phyloP scores from a whole-genome alignment of 2,888 invertebrate genomes.

The Cheilosia urbana region DNA sequence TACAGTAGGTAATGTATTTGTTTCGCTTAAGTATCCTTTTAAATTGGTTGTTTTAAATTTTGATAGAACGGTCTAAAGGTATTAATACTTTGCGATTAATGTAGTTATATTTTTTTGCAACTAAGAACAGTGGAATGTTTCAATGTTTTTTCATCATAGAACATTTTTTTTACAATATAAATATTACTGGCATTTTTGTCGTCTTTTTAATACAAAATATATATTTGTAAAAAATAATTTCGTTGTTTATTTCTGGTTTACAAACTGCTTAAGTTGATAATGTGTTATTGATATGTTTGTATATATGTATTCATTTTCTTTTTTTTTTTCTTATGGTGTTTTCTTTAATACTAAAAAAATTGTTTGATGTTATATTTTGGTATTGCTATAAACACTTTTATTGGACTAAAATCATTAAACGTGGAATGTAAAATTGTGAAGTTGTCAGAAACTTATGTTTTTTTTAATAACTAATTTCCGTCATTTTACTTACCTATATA shows the following conservation, averaged over 20 bases:
- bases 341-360: conserved; percentile 6
- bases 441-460: not conserved
- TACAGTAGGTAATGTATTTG: conserved; percentile 36
- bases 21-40: conserved; percentile 30
- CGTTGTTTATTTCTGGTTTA: conserved; percentile 74
- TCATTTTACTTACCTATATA: no score
- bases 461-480: no score
- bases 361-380: conserved; percentile 12
- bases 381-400: conserved; percentile 31
- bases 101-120: conserved; percentile 23
- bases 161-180: conserved; percentile 44
- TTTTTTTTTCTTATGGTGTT: conserved; percentile 41
- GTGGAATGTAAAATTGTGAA: not conserved
- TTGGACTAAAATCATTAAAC: not conserved
- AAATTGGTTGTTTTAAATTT: conserved; percentile 38
- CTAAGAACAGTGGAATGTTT: conserved; percentile 41
- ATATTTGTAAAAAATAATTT: conserved; percentile 73
- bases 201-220: conserved; percentile 64
- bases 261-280: conserved; percentile 63
- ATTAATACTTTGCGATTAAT: conserved; percentile 14
- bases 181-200: conserved; percentile 39
- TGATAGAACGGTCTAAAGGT: conserved; percentile 54
- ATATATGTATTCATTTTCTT: conserved; percentile 10
- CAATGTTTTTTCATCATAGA: conserved; percentile 9
- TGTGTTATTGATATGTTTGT: conserved; percentile 60